Evolutionary conservation across 2,113 vertebrate genomes (phyloP), one percentile per base, ranked within the genome.

Genomic region (Sardina pilchardus): DNA sequence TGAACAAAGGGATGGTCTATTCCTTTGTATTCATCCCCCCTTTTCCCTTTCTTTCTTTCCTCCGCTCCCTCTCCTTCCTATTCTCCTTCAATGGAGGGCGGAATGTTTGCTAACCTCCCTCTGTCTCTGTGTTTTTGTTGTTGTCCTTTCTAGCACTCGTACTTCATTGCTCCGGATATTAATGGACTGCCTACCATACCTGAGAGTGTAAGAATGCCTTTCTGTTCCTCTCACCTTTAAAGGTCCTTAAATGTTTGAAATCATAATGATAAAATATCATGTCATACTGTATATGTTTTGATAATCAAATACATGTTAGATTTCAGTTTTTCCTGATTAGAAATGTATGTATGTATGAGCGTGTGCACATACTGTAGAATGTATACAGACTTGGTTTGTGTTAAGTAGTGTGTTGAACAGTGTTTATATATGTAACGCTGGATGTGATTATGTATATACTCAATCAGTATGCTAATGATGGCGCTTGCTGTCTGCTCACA

Each of bases 131-230:
- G 71, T 36, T 14, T 78, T 12, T n/a, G n/a, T 78, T 78, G 34
- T 78, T 36, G 71, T 78, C 34, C 0, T 78, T 17, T 91, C 91
- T 90, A 99, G 98, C 97, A 99, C 93, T 97, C 96, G 30, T 98
- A 95, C 95, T 99, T 99, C 96, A 97, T 99, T 93, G 96, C 97
- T 91, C 98, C 98, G 90, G 97, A 99, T 94, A 87, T 96, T 91
- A 97, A 96, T 94, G 97, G 98, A 95, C 97, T 99, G 90, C 98
- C 98, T 90, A 99, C 98, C 67, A 98, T 99, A 92, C 98, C 98
- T 78, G 98, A 99, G 96, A 99, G 95, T 86, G 98, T 99, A 93
- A 98, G 98, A 98, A 94, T 93, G 48, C 39, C 3, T 82, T 82
- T 75, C 0, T 44, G 48, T 16, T 67, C 26, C 63, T 30, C n/a